Conservation (phyloP, 1,140 invertebrate species). For the Drosophila sp. region DNA sequence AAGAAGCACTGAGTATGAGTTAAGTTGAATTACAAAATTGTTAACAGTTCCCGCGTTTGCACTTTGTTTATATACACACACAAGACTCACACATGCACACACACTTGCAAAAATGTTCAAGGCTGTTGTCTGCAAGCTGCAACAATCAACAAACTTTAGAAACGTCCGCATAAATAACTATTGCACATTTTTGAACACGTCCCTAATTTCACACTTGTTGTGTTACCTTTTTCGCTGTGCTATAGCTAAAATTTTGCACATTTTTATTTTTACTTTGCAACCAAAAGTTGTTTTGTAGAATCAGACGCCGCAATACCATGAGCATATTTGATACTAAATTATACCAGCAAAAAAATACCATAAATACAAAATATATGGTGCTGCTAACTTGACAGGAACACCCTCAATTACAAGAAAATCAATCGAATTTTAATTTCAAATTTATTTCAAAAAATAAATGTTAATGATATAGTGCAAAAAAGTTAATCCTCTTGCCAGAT, state of each 20-base stretch:
- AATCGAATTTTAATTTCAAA: no score
- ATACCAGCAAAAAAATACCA: conserved; percentile 11
- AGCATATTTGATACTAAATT: background rate
- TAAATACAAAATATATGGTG: background rate
- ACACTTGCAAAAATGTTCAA: conserved; percentile 21
- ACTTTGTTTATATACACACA: conserved; percentile 49
- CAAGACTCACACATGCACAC: background rate
- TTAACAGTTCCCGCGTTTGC: conserved; percentile 28
- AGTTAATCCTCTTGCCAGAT: no score
- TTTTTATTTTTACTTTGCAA: conserved; percentile 35
- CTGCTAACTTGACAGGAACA: background rate
- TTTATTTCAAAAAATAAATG: no score
- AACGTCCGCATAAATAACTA: conserved; percentile 6
- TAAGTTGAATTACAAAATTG: conserved; percentile 1
- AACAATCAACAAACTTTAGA: conserved; percentile 20
- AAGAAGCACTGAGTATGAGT: background rate
- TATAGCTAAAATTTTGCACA: background rate
- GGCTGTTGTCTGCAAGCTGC: conserved; percentile 41
- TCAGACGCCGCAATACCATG: conserved; percentile 42
- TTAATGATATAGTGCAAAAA: no score
- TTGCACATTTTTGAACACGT: conserved; percentile 26
- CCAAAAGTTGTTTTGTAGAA: conserved; percentile 30
- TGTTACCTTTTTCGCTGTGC: conserved; percentile 9
- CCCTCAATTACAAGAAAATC: no score
- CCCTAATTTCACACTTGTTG: background rate